Percentiles rank a stretch among this genome's conserved stretches.
Evolutionary conservation across 1,140 invertebrate genomes (phyloP).

Genomic region (Aporrectodea caliginosa): DNA sequence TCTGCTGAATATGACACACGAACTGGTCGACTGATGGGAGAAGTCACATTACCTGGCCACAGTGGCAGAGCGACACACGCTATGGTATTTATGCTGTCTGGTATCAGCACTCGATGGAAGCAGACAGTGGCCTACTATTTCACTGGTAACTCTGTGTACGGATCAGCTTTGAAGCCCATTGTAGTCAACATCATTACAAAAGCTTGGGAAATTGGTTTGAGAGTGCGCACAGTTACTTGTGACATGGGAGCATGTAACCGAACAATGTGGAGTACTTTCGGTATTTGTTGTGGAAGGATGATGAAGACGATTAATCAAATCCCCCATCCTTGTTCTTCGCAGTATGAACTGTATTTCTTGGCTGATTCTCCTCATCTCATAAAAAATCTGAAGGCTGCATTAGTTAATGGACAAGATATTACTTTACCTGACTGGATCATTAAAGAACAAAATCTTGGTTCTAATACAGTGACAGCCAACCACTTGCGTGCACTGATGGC

Average conservation of each 20-base stretch:
- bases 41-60: neutral
- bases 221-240: neutral
- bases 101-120: neutral
- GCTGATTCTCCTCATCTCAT: neutral
- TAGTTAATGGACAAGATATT: neutral
- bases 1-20: neutral
- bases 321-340: neutral
- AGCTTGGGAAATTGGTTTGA: neutral
- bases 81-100: neutral
- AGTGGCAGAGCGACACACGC: neutral
- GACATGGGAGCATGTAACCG: too few relatives aligned
- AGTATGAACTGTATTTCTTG: neutral
- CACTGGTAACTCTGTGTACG: neutral
- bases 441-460: neutral
- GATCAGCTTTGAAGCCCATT: neutral
- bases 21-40: neutral
- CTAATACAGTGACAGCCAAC: neutral
- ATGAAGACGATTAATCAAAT: neutral
- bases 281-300: neutral
- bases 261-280: neutral
- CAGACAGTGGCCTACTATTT: neutral
- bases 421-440: neutral
- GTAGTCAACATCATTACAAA: neutral
- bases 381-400: neutral
- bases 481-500: neutral